These are phyloP conservation scores for Drosophila kurseongensis DNA, from an alignment of 1,140 invertebrate species.

Conservation along the genomic window DNA sequence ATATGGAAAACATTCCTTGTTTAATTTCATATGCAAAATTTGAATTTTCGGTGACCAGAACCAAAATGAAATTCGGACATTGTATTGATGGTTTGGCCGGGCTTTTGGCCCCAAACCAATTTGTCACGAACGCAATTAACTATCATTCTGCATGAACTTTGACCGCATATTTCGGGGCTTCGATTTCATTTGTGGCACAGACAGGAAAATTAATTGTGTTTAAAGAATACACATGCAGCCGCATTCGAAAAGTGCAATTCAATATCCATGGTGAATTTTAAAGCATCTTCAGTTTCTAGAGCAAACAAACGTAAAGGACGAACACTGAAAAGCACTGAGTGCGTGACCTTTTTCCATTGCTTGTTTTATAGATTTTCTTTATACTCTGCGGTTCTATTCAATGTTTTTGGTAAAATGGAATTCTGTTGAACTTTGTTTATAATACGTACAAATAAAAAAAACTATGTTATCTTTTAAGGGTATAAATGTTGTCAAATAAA, in stretches of 20 bases:
- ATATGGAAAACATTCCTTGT: slow-evolving; percentile 40
- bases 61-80: slow-evolving; percentile 11
- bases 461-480: too few relatives aligned
- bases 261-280: neutral
- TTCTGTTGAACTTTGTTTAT: neutral
- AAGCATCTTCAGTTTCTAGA: neutral
- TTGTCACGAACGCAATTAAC: slow-evolving; percentile 46
- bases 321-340: neutral
- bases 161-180: slow-evolving; percentile 19
- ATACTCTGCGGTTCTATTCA: neutral
- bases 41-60: slow-evolving; percentile 15
- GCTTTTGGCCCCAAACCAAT: slow-evolving; percentile 7
- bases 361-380: neutral
- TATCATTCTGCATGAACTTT: slow-evolving; percentile 30
- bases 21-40: slow-evolving; percentile 44
- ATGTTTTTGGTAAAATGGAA: neutral
- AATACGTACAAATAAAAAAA: too few relatives aligned
- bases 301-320: neutral
- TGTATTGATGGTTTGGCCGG: slow-evolving; percentile 15
- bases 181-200: slow-evolving; percentile 25
- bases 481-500: too few relatives aligned
- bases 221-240: neutral
- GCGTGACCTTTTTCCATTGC: neutral
- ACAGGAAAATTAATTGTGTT: slow-evolving; percentile 8
- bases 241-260: neutral